Evolutionary conservation across 1,140 invertebrate species (phyloP).

Genomic region (Drosophila azteca): DNA sequence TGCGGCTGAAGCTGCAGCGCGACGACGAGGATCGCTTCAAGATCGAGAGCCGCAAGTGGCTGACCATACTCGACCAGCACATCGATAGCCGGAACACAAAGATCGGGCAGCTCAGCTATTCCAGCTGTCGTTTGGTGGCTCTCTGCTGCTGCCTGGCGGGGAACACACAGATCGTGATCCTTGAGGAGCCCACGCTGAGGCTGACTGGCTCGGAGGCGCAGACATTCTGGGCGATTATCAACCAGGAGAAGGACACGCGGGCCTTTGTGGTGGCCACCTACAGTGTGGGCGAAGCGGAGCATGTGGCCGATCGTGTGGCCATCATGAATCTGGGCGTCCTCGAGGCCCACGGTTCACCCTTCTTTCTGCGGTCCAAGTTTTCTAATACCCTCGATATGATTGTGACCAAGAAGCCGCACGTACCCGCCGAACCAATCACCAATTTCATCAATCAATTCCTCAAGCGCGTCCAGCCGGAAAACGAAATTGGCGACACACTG

Average conservation of each 20-base stretch:
- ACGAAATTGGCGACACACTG: slow-evolving; percentile 69
- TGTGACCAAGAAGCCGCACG: slow-evolving; percentile 64
- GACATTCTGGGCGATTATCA: slow-evolving; percentile 88
- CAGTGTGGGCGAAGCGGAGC: slow-evolving; percentile 65
- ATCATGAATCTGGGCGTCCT: slow-evolving; percentile 64
- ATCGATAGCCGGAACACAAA: slow-evolving; percentile 6
- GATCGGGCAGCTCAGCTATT: slow-evolving; percentile 30
- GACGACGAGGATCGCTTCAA: slow-evolving; percentile 13
- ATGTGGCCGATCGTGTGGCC: slow-evolving; percentile 68
- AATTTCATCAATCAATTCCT: slow-evolving; percentile 56
- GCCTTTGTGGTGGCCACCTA: slow-evolving; percentile 60
- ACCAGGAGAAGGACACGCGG: slow-evolving; percentile 53
- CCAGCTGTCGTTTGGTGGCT: slow-evolving; percentile 46
- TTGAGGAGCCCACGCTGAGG: slow-evolving; percentile 62
- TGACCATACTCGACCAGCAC: slow-evolving; percentile 39
- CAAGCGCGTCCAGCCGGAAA: slow-evolving; percentile 47
- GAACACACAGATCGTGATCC: slow-evolving; percentile 51
- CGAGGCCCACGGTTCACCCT: slow-evolving; percentile 87
- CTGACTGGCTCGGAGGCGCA: slow-evolving; percentile 65
- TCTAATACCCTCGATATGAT: slow-evolving; percentile 93
- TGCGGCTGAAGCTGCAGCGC: slow-evolving; percentile 34
- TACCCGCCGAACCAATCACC: slow-evolving; percentile 64
- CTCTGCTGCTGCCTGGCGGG: slow-evolving; percentile 56
- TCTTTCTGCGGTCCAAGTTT: slow-evolving; percentile 95
- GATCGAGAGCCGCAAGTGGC: slow-evolving; percentile 59